Conservation (phyloP, 2,113 vertebrate genomes). For the Atractosteus spatula region DNA sequence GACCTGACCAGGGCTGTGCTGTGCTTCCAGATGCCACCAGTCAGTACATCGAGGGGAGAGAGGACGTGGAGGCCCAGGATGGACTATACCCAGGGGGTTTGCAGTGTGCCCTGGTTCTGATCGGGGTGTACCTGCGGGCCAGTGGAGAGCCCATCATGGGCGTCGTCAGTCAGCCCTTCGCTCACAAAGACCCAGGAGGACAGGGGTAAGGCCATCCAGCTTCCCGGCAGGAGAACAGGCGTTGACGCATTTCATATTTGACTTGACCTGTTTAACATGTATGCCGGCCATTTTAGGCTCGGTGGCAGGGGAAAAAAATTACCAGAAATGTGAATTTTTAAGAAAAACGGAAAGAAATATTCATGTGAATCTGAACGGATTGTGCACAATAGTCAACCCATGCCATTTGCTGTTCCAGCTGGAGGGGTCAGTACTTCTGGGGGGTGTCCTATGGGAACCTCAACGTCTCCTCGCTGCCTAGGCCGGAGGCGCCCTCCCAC, state of each 20-base stretch:
- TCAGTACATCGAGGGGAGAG: slow-evolving; percentile 63
- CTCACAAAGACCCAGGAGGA: slow-evolving; percentile 47
- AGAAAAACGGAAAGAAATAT: no score
- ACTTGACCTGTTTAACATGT: no score
- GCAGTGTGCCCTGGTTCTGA: slow-evolving; percentile 71
- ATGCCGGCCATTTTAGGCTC: no score
- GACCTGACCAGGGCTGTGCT: not conserved
- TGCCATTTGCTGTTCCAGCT: slow-evolving; percentile 47
- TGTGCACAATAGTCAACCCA: no score
- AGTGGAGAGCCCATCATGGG: slow-evolving; percentile 72
- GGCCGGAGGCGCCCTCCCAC: slow-evolving; percentile 17
- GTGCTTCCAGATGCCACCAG: slow-evolving; percentile 64
- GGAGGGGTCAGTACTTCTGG: slow-evolving; percentile 71
- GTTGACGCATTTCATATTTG: no score
- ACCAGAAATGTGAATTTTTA: no score
- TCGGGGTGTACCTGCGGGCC: slow-evolving; percentile 67
- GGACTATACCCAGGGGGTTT: slow-evolving; percentile 63
- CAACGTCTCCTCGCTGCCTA: slow-evolving; percentile 50
- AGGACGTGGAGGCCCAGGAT: slow-evolving; percentile 46
- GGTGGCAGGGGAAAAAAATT: no score
- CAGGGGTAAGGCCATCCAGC: slow-evolving; percentile 44
- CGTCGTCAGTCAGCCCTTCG: slow-evolving; percentile 77
- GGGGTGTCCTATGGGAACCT: slow-evolving; percentile 53
- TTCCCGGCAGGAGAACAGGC: no score
- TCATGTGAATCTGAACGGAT: no score